phyloP scores from a whole-genome alignment of 2,888 invertebrate species.

The Perdita meconis region DNA sequence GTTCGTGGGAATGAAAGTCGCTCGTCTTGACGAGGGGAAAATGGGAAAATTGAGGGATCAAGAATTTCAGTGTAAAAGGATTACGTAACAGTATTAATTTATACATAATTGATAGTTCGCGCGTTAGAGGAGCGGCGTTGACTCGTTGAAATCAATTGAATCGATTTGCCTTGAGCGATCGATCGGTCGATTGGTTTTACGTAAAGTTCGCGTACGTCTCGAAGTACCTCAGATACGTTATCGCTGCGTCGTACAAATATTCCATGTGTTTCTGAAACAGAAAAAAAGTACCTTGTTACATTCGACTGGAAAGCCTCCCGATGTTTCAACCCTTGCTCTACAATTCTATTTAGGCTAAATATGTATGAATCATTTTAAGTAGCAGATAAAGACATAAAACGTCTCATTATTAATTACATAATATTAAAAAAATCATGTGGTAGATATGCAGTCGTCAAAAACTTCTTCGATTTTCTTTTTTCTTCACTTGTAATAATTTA shows the following conservation, averaged over 20 bases:
- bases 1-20: slow-evolving; percentile 50
- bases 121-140: slow-evolving; percentile 7
- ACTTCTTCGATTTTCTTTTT: too few relatives aligned
- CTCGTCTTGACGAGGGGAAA: slow-evolving; percentile 48
- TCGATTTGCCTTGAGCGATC: slow-evolving; percentile 12
- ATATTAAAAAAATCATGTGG: too few relatives aligned
- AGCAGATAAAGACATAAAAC: too few relatives aligned
- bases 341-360: too few relatives aligned
- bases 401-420: too few relatives aligned
- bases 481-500: too few relatives aligned
- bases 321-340: too few relatives aligned
- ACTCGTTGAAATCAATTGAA: slow-evolving; percentile 20
- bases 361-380: too few relatives aligned
- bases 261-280: slow-evolving; percentile 81
- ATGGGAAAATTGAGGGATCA: slow-evolving; percentile 22
- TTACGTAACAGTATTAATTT: slow-evolving; percentile 39
- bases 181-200: slow-evolving; percentile 32
- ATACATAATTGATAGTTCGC: slow-evolving; percentile 5
- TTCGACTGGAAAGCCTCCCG: too few relatives aligned
- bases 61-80: neutral
- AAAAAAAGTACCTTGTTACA: neutral
- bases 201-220: slow-evolving; percentile 81
- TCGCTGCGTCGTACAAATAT: slow-evolving; percentile 81
- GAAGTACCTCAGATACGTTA: slow-evolving; percentile 79
- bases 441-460: too few relatives aligned